Conservation (phyloP, 2,888 invertebrate genomes). For the Bhutanitis thaidina region DNA sequence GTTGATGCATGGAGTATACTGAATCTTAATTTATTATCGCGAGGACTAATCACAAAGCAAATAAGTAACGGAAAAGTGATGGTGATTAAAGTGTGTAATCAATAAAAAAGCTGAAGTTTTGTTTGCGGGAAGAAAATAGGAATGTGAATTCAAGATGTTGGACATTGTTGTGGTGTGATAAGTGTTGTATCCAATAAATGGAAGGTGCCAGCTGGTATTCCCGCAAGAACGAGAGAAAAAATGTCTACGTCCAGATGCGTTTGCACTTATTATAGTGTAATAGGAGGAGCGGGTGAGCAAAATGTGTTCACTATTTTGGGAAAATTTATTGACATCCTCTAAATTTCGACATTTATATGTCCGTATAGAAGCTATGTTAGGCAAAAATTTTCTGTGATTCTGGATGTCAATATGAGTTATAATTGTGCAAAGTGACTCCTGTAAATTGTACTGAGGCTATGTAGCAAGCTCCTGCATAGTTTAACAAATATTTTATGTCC, state of each 20-base stretch:
- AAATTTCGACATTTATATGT: slow-evolving; percentile 29
- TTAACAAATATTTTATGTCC: slow-evolving; percentile 58
- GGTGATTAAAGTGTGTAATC: slow-evolving; percentile 66
- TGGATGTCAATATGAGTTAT: slow-evolving; percentile 41
- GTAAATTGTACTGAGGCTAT: slow-evolving; percentile 57
- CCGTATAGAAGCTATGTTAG: slow-evolving; percentile 52
- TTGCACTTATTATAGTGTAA: slow-evolving; percentile 56
- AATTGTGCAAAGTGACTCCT: slow-evolving; percentile 38
- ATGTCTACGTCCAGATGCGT: slow-evolving; percentile 48
- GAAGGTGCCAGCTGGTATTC: slow-evolving; percentile 69
- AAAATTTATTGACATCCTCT: slow-evolving; percentile 40
- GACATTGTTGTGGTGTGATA: slow-evolving; percentile 75
- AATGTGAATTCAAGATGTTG: slow-evolving; percentile 52
- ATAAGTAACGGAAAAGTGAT: no score
- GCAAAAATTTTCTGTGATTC: slow-evolving; percentile 49
- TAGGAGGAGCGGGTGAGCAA: slow-evolving; percentile 44
- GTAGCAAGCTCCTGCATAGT: slow-evolving; percentile 52
- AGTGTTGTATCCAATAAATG: slow-evolving; percentile 78
- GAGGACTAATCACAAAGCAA: slow-evolving; percentile 66
- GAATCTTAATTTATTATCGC: slow-evolving; percentile 78
- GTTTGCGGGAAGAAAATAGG: slow-evolving; percentile 60
- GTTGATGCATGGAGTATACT: slow-evolving; percentile 48
- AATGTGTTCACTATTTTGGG: slow-evolving; percentile 37
- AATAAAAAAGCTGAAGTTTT: slow-evolving; percentile 36
- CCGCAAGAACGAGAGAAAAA: slow-evolving; percentile 57